Evolutionary conservation across 2,797 vertebrate species (phyloP).

Genomic region (Acipenser ruthenus): DNA sequence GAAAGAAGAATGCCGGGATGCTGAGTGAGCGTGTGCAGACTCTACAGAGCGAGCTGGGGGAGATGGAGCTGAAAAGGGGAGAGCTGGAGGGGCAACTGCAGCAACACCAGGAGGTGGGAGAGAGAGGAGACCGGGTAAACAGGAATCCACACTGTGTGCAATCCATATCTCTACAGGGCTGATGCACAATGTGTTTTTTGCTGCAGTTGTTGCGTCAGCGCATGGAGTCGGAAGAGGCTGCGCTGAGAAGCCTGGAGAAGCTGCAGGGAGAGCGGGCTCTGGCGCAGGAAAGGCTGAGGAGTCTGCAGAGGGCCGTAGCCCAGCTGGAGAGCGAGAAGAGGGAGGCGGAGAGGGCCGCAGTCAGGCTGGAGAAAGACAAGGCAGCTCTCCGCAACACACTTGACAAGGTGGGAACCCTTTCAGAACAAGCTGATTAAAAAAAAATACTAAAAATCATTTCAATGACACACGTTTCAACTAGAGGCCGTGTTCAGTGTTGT

Average conservation of each 20-base stretch:
- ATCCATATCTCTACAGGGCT: neutral
- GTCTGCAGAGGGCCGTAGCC: conserved; percentile 63
- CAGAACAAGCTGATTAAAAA: no score
- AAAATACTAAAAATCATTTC: no score
- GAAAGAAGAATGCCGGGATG: conserved; percentile 50
- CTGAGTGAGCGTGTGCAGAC: conserved; percentile 63
- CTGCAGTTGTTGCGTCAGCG: conserved; percentile 59
- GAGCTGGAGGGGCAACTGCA: conserved; percentile 64
- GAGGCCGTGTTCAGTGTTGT: no score
- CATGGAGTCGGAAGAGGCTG: conserved; percentile 42
- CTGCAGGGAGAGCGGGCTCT: conserved; percentile 57
- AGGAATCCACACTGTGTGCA: neutral
- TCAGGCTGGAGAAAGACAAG: conserved; percentile 78
- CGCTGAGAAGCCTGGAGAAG: conserved; percentile 50
- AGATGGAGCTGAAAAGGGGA: conserved; percentile 51
- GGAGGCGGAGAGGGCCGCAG: conserved; percentile 66
- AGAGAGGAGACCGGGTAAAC: neutral
- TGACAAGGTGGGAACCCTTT: conserved; percentile 64
- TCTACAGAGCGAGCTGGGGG: conserved; percentile 55
- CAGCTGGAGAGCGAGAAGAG: conserved; percentile 73
- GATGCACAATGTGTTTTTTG: no score
- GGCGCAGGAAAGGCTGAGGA: conserved; percentile 63
- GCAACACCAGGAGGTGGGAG: conserved; percentile 66
- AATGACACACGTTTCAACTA: no score
- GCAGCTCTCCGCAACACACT: conserved; percentile 69